These are phyloP conservation scores for Heterohyrax brucei DNA, from an alignment of 2,797 vertebrate species.

Conservation along the genomic window DNA sequence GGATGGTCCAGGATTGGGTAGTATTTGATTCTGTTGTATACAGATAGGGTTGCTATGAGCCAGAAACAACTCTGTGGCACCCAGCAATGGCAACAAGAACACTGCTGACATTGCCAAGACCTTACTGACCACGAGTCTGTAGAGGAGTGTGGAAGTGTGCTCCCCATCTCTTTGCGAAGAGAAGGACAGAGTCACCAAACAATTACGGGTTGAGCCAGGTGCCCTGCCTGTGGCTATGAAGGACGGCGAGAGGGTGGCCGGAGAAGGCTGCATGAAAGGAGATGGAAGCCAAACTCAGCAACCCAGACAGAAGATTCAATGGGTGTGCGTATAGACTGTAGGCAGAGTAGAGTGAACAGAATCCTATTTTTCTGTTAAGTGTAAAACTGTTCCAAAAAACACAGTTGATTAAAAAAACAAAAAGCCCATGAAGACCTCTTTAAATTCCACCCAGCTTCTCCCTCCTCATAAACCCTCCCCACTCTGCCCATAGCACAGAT, in stretches of 20 bases:
- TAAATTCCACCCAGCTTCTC: neutral
- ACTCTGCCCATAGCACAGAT: neutral
- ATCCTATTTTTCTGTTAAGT: neutral
- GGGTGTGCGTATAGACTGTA: neutral
- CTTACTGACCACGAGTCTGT: fast-evolving
- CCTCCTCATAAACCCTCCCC: neutral
- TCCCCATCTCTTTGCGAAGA: neutral
- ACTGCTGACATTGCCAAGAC: neutral
- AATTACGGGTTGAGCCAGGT: fast-evolving
- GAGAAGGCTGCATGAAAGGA: no score
- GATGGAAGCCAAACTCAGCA: neutral
- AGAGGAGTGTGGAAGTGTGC: neutral
- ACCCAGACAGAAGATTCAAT: neutral
- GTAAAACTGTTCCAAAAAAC: neutral
- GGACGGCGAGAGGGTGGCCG: fast-evolving
- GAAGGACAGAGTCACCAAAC: neutral
- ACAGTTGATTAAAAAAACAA: neutral
- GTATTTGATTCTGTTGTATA: no score
- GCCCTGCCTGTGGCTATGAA: neutral
- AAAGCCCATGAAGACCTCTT: neutral
- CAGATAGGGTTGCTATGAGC: no score
- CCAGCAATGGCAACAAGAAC: no score
- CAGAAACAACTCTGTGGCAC: no score
- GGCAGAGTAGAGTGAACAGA: neutral
- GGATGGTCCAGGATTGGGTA: no score